Evolutionary conservation across 2,113 vertebrate genomes (phyloP).

Genomic region (Erinaceus europaeus): DNA sequence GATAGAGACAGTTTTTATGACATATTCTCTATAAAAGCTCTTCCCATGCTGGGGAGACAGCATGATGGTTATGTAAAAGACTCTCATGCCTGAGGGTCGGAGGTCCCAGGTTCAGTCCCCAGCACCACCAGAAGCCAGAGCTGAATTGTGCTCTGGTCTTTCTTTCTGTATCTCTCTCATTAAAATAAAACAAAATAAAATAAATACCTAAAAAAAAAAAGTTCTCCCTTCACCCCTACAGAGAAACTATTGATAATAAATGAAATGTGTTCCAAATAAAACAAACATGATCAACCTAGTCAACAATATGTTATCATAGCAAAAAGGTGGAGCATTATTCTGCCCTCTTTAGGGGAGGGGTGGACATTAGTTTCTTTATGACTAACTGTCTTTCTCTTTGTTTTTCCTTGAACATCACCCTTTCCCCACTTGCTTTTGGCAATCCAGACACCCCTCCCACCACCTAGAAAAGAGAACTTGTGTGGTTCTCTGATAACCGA

Average conservation of each 20-base stretch:
- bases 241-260: background rate
- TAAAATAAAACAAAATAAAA: too few relatives aligned
- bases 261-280: background rate
- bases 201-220: too few relatives aligned
- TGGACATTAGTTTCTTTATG: constrained; percentile 63
- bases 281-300: constrained; percentile 27
- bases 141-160: too few relatives aligned
- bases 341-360: constrained; percentile 58
- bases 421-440: constrained; percentile 82
- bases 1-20: background rate
- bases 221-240: too few relatives aligned
- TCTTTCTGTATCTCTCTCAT: too few relatives aligned
- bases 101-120: too few relatives aligned
- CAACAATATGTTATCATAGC: background rate
- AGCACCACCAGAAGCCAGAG: too few relatives aligned
- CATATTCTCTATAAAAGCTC: background rate
- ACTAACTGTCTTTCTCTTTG: constrained; percentile 84
- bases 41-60: too few relatives aligned
- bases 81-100: too few relatives aligned
- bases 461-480: constrained; percentile 91
- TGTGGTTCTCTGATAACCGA: constrained; percentile 77
- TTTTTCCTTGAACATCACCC: constrained; percentile 83
- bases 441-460: constrained; percentile 86
- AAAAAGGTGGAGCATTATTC: background rate
- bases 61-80: too few relatives aligned